Base-by-base conservation (phyloP, 2,797 vertebrate species). In the Sebastes dallii region DNA sequence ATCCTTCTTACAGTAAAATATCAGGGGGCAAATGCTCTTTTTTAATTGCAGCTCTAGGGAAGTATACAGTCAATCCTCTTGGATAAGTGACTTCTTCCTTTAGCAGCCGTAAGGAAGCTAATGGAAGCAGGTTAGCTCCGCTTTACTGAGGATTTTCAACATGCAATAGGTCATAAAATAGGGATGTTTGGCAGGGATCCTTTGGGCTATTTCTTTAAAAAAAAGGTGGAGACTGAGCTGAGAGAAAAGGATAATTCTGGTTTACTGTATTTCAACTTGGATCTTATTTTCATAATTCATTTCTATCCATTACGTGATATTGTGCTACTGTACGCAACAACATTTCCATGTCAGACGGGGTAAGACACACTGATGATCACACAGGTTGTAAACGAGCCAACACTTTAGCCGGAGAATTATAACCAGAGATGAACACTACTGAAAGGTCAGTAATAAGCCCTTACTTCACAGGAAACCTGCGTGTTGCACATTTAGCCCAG, bases 31-130 rank as follows among this genome's bases (percentile, higher is more conserved):
- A 89, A 91, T 88, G 81, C 78, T 75, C 81, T 86, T 89, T 88
- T 92, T 89, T 90, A 92, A 94, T 95, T 90, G 91, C 86, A 82
- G 91, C 91, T 91, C 73, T 83, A 79, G 91, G 91, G 86, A 75
- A 89, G 86, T 89, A 75, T 89, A 85, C 72, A 86, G 85, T 89
- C 88, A 93, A 91, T 92, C 91, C 89, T 84, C 84, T 87, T 65
- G 77, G 86, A 93, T 89, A 89, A 91, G 75, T 78, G 73, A 89
- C 77, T 78, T 90, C 83, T 89, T 87, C 77, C 83, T 82, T 86
- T 66, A 86, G 81, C 56, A 76, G 88, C 88, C 90, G 87, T 50
- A 29, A 81, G 80, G 78, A 85, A 75, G 82, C 81, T 84, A 80
- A 88, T 70, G 70, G 76, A 87, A 91, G 82, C 77, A 84, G 80